Conservation (phyloP, 2,888 invertebrate species). For the Cactoblastis cactorum region DNA sequence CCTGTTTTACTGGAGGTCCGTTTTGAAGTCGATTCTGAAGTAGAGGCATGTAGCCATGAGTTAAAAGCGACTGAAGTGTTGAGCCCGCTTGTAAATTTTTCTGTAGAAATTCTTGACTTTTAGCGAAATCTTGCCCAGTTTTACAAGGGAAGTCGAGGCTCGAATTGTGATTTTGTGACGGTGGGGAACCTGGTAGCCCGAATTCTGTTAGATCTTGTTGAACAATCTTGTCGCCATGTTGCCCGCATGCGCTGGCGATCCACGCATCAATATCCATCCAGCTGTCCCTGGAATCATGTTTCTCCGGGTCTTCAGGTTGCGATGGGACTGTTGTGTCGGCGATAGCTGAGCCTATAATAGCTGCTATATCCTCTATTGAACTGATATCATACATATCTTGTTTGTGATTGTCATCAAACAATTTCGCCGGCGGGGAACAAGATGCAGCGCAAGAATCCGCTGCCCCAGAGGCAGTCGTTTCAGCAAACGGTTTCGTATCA, state of each 20-base stretch:
- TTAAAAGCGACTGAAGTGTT: conserved; percentile 86
- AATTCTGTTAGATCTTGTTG: conserved; percentile 85
- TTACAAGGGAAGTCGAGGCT: conserved; percentile 72
- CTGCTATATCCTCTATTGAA: conserved; percentile 90
- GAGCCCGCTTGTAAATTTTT: conserved; percentile 81
- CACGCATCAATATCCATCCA: conserved; percentile 95
- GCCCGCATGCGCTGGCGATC: conserved; percentile 89
- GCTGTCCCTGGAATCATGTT: conserved; percentile 85
- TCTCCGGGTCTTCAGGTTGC: conserved; percentile 85
- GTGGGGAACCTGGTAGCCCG: conserved; percentile 82
- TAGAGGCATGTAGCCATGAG: conserved; percentile 89
- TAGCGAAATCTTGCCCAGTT: conserved; percentile 57
- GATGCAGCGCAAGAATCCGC: conserved; percentile 79
- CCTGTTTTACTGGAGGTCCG: conserved; percentile 85
- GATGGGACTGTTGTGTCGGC: conserved; percentile 93
- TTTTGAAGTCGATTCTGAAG: conserved; percentile 90
- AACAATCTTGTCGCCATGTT: conserved; percentile 83
- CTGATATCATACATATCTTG: conserved; percentile 85
- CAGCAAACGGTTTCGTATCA: conserved; percentile 69
- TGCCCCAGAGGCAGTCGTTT: conserved; percentile 76
- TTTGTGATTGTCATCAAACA: conserved; percentile 75
- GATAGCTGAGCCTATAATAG: conserved; percentile 92
- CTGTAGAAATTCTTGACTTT: conserved; percentile 70
- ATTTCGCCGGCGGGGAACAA: conserved; percentile 72
- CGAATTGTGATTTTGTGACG: conserved; percentile 74